Percentiles rank a stretch among this genome's conserved stretches.
Evolutionary conservation across 2,113 vertebrate species (phyloP).

Genomic region (Cynocephalus volans): DNA sequence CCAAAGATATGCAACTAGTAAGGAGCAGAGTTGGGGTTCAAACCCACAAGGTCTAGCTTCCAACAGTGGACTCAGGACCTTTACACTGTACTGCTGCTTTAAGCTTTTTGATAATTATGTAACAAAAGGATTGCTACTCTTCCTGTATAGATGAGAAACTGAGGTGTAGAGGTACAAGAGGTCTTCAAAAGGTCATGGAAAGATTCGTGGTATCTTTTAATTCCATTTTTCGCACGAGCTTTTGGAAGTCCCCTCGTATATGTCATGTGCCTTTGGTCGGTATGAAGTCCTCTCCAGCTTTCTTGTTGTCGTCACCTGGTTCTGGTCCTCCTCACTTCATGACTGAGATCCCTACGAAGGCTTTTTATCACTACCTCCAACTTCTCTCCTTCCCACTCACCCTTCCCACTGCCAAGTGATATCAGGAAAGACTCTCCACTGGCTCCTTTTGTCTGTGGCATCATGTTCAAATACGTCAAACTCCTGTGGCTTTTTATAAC

Average conservation of each 20-base stretch:
- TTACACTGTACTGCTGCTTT: neutral
- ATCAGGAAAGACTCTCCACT: neutral
- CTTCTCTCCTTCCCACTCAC: neutral
- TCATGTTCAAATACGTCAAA: constrained; percentile 7
- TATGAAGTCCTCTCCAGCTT: neutral
- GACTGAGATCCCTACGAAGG: neutral
- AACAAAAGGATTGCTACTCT: neutral
- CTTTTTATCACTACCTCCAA: neutral
- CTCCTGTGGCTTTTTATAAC: neutral
- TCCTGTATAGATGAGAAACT: neutral
- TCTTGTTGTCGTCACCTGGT: neutral
- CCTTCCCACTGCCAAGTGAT: neutral
- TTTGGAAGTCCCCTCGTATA: too few relatives aligned
- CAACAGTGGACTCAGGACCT: neutral
- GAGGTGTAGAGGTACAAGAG: neutral
- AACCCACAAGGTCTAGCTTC: neutral
- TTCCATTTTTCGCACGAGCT: too few relatives aligned
- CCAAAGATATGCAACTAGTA: neutral
- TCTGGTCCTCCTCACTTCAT: neutral
- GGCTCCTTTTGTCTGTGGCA: neutral
- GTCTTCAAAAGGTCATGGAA: too few relatives aligned
- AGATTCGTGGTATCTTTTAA: too few relatives aligned
- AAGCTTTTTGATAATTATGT: neutral
- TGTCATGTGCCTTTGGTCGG: neutral
- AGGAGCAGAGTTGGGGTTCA: neutral